These are phyloP conservation scores for Chlorodrepanis virens DNA, from an alignment of 2,113 vertebrate species.

Conservation along the genomic window DNA sequence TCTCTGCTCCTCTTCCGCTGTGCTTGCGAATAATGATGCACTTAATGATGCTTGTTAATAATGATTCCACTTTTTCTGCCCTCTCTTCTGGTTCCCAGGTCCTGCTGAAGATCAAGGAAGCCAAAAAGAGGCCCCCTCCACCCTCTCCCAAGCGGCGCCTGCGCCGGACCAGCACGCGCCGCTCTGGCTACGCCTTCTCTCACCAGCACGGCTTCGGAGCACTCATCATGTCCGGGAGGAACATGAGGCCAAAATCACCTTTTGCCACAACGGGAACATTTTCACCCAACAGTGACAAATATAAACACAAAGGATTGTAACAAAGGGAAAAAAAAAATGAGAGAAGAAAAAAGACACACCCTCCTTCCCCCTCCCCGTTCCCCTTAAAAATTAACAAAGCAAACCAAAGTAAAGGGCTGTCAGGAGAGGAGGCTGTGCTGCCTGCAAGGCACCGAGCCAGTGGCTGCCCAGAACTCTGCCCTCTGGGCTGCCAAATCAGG, in stretches of 20 bases:
- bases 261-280: conserved; percentile 27
- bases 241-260: conserved; percentile 69
- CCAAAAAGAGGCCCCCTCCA: conserved; percentile 69
- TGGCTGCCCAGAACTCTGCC: neutral
- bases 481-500: neutral
- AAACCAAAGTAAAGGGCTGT: conserved; percentile 18
- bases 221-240: conserved; percentile 88
- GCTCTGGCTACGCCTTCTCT: conserved; percentile 95
- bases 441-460: neutral
- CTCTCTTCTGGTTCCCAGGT: conserved; percentile 68
- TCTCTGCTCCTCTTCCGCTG: neutral
- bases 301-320: conserved; percentile 33
- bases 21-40: neutral
- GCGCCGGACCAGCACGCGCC: conserved; percentile 74
- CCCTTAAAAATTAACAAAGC: neutral
- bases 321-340: neutral
- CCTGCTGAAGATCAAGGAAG: conserved; percentile 75
- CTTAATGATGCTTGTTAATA: neutral
- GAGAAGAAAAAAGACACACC: too few species aligned
- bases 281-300: conserved; percentile 42
- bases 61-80: neutral
- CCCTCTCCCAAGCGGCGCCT: conserved; percentile 23
- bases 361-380: fast-evolving
- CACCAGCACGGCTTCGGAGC: conserved; percentile 89
- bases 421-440: neutral